phyloP scores from a whole-genome alignment of 1,140 invertebrate species.

The Scaptomyza graminum region DNA sequence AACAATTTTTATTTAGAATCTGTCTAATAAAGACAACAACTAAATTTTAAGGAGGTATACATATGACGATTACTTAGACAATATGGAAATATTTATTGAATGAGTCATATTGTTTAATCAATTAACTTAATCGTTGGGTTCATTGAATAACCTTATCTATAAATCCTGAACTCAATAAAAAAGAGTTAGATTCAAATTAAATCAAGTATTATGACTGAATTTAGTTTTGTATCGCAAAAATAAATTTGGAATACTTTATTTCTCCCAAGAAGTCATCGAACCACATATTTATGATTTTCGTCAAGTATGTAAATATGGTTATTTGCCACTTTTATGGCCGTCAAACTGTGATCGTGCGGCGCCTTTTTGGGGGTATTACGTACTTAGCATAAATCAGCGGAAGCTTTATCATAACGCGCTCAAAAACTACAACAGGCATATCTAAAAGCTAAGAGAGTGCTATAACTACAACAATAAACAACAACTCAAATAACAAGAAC shows the following conservation, averaged over 20 bases:
- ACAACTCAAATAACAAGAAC: neutral
- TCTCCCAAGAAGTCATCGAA: neutral
- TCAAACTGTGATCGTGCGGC: neutral
- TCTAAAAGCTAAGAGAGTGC: slow-evolving; percentile 29
- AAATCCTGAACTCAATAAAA: too few species aligned
- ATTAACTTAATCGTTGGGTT: neutral
- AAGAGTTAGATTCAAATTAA: neutral
- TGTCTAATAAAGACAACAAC: too few species aligned
- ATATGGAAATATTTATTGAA: slow-evolving; percentile 3
- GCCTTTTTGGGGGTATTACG: slow-evolving; percentile 28
- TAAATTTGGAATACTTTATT: too few species aligned
- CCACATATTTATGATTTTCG: neutral
- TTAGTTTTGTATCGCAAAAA: too few species aligned
- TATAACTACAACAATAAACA: slow-evolving; percentile 32
- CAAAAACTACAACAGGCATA: slow-evolving; percentile 30
- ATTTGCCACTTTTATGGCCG: neutral
- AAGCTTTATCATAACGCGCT: slow-evolving; percentile 15
- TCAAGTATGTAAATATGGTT: neutral
- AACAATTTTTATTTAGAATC: too few species aligned
- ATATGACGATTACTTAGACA: neutral
- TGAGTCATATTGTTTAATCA: slow-evolving; percentile 34
- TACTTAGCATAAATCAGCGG: slow-evolving; percentile 46
- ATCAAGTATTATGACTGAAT: too few species aligned
- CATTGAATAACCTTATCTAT: neutral
- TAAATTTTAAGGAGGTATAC: too few species aligned